These are phyloP conservation scores for Euura saliciscinereae DNA, from an alignment of 1,140 invertebrate genomes.

Conservation along the genomic window DNA sequence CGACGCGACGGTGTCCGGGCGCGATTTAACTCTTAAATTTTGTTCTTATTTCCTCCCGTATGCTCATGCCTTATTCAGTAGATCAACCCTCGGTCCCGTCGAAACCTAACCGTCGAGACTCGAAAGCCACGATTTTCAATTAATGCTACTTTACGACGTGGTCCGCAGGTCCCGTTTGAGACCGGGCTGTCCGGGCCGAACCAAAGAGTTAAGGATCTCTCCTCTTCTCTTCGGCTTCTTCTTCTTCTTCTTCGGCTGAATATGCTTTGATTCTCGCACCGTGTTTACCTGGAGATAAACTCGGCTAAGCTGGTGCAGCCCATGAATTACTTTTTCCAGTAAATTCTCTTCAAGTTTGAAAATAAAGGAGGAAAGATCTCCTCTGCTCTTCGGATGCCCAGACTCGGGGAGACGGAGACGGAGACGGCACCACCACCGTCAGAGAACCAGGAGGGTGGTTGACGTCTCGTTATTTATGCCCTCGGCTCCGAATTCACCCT, in stretches of 20 bases:
- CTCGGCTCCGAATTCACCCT: slow-evolving; percentile 24
- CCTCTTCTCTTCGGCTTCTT: neutral
- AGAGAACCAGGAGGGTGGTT: slow-evolving; percentile 17
- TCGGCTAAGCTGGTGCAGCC: too few relatives aligned
- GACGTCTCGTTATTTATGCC: slow-evolving; percentile 31
- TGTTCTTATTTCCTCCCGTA: neutral
- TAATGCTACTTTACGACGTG: slow-evolving; percentile 7
- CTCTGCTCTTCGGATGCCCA: too few relatives aligned
- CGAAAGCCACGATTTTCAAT: slow-evolving; percentile 1
- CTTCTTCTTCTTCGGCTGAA: neutral
- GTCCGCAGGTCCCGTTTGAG: neutral
- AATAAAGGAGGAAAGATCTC: too few relatives aligned
- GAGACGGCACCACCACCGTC: too few relatives aligned
- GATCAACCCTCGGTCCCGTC: neutral
- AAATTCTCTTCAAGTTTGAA: too few relatives aligned
- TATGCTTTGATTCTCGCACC: neutral
- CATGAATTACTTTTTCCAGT: too few relatives aligned
- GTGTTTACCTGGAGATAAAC: too few relatives aligned
- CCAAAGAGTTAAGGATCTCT: neutral
- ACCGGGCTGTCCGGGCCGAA: neutral
- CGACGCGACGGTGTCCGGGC: neutral
- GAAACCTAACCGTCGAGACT: too few relatives aligned
- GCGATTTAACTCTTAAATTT: neutral
- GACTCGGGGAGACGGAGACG: too few relatives aligned
- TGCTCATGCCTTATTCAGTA: slow-evolving; percentile 2